Evolutionary conservation across 2,113 vertebrate genomes (phyloP).

Genomic region (Microcebus griseorufus): DNA sequence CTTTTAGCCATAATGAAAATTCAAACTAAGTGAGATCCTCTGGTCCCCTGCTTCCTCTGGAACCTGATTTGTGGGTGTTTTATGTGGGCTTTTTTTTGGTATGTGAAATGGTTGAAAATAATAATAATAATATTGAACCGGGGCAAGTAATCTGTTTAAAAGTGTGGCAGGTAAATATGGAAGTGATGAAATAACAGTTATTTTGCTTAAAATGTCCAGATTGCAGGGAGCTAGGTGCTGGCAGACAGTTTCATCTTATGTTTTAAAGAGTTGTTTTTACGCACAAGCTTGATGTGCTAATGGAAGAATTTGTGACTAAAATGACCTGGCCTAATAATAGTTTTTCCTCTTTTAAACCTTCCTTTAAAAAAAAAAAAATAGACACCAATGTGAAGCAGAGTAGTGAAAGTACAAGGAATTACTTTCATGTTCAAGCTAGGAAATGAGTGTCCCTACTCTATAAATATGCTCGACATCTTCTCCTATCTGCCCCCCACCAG

Average conservation of each 20-base stretch:
- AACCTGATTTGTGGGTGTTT: not conserved
- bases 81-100: not conserved
- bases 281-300: not conserved
- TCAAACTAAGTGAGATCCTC: not conserved
- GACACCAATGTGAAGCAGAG: not conserved
- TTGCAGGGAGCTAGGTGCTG: not conserved
- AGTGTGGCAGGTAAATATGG: not conserved
- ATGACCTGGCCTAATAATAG: not conserved
- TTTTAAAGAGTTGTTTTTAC: not conserved
- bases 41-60: not conserved
- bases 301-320: slow-evolving; percentile 40
- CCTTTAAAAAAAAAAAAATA: slow-evolving; percentile 36
- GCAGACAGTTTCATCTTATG: not conserved
- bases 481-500: not conserved
- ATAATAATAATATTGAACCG: not conserved
- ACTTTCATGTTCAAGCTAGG: not conserved
- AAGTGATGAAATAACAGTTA: not conserved
- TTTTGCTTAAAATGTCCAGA: slow-evolving; percentile 6
- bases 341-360: not conserved
- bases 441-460: not conserved
- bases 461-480: not conserved
- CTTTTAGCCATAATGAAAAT: not conserved
- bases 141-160: not conserved
- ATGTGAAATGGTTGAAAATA: not conserved
- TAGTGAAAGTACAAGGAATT: not conserved